These are phyloP conservation scores for Meloidogyne hapla DNA, from an alignment of 1,140 invertebrate genomes.

Conservation along the genomic window DNA sequence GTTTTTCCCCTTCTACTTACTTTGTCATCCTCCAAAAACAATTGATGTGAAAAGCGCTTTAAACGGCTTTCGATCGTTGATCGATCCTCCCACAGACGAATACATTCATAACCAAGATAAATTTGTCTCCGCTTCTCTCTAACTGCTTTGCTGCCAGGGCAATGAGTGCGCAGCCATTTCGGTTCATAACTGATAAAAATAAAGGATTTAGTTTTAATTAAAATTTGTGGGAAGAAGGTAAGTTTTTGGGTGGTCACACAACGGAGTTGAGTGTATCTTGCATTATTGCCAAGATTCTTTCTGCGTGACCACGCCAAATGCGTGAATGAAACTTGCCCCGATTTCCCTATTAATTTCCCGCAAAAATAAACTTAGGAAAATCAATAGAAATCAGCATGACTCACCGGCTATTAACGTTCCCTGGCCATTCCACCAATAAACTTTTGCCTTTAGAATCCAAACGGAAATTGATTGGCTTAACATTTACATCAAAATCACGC, in stretches of 20 bases:
- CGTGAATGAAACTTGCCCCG: too few relatives aligned
- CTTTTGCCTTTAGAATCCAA: slow-evolving; percentile 24
- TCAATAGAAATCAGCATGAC: slow-evolving; percentile 14
- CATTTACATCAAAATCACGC: slow-evolving; percentile 52
- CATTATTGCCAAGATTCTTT: too few relatives aligned
- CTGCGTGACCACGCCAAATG: too few relatives aligned
- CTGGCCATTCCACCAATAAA: slow-evolving; percentile 28
- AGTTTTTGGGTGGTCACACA: background rate
- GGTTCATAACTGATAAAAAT: slow-evolving; percentile 40
- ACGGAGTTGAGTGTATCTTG: too few relatives aligned
- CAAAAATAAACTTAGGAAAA: background rate
- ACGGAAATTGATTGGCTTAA: slow-evolving; percentile 13
- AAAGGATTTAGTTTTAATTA: background rate
- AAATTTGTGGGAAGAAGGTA: background rate
- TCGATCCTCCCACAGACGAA: slow-evolving; percentile 41
- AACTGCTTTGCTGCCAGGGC: slow-evolving; percentile 38
- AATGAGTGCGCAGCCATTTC: slow-evolving; percentile 51
- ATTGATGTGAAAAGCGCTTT: slow-evolving; percentile 43
- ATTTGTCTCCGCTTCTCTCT: slow-evolving; percentile 34
- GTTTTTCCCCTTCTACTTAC: slow-evolving; percentile 20
- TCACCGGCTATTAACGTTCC: slow-evolving; percentile 31
- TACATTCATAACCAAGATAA: slow-evolving; percentile 42
- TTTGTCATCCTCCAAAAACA: slow-evolving; percentile 51
- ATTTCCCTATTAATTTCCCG: too few relatives aligned
- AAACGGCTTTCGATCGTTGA: slow-evolving; percentile 46